phyloP scores from a whole-genome alignment of 2,113 vertebrate species.

The Pygoscelis adeliae region DNA sequence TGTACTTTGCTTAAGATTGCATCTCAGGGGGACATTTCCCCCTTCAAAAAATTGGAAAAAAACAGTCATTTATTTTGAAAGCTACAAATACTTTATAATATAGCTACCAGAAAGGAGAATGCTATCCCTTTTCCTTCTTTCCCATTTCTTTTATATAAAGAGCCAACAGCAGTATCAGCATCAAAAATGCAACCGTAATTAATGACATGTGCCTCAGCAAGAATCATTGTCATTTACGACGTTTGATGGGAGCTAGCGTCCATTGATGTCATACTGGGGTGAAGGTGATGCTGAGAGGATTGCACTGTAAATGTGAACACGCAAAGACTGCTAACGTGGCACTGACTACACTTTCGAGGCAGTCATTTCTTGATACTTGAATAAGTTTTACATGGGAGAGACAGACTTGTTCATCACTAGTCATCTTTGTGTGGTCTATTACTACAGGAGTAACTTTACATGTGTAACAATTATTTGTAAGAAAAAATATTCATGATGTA shows the following conservation, averaged over 20 bases:
- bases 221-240: neutral
- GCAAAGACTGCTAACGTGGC: neutral
- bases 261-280: neutral
- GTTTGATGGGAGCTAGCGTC: neutral
- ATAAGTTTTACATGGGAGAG: fast-evolving
- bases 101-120: neutral
- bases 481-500: neutral
- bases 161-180: neutral
- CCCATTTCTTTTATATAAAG: neutral
- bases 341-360: neutral
- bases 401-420: no score
- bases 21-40: neutral
- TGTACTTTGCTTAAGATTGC: constrained; percentile 50
- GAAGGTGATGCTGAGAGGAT: neutral
- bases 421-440: neutral
- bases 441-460: neutral
- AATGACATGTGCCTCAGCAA: neutral
- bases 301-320: neutral
- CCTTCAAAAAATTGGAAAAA: neutral
- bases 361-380: neutral
- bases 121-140: neutral
- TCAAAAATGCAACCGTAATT: neutral
- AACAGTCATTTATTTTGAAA: neutral
- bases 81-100: neutral
- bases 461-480: neutral